phyloP scores from a whole-genome alignment of 1,140 invertebrate species.

The Zophobas atratus region DNA sequence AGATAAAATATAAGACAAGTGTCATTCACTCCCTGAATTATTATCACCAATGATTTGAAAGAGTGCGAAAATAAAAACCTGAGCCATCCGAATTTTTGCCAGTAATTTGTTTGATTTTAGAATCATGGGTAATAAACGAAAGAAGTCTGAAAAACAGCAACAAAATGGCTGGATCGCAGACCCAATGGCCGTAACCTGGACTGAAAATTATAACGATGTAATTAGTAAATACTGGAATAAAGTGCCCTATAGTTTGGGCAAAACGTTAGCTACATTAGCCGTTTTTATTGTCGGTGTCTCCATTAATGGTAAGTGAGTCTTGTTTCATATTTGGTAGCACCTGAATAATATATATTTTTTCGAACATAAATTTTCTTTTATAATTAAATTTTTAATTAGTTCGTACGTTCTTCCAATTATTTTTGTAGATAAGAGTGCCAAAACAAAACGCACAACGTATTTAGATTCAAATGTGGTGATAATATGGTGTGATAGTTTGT shows the following conservation, averaged over 20 bases:
- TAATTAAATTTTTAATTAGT: too few relatives aligned
- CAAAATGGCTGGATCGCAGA: constrained; percentile 53
- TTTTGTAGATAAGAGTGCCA: too few relatives aligned
- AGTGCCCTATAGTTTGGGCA: constrained; percentile 66
- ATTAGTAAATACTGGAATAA: constrained; percentile 68
- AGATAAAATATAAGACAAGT: too few relatives aligned
- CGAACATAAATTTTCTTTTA: too few relatives aligned
- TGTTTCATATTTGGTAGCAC: not conserved
- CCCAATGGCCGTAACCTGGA: constrained; percentile 69
- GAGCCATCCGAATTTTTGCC: not conserved
- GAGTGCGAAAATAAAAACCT: not conserved
- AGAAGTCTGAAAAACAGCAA: not conserved
- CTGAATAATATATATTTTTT: too few relatives aligned
- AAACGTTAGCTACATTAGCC: constrained; percentile 66
- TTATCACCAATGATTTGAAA: not conserved
- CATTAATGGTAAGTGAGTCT: constrained; percentile 68
- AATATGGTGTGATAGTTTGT: too few relatives aligned
- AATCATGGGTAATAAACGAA: constrained; percentile 14
- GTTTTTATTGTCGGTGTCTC: constrained; percentile 70
- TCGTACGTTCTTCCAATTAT: too few relatives aligned
- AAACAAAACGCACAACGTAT: too few relatives aligned
- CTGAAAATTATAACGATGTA: constrained; percentile 67
- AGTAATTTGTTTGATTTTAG: not conserved
- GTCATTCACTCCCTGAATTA: too few relatives aligned
- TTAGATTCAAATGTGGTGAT: too few relatives aligned